Base-by-base conservation (phyloP, 2,888 invertebrate species). In the Catocala nupta region DNA sequence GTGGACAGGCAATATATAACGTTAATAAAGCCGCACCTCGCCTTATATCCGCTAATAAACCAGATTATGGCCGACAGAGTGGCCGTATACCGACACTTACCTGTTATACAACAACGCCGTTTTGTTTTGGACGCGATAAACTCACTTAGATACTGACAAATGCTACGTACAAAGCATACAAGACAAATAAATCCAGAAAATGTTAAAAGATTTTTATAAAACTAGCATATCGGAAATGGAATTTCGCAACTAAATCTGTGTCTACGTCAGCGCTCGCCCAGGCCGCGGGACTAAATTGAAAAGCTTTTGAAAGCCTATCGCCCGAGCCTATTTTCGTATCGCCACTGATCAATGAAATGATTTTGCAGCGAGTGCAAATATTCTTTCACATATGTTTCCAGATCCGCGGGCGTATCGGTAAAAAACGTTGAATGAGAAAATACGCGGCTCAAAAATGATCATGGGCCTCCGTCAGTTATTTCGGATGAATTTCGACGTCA, bases 11-110 rank as follows among this genome's bases (percentile, higher is more conserved):
- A 74, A 80, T 80, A 82, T 79, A 78, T 81, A 81, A 80, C 78
- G 78, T 79, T 85, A 86, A 85, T 88, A 87, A 86, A 84, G 78
- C 89, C 84, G 74, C 86, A 86, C 90, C 89, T 86, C 72, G 70
- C 76, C 81, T 84, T 82, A 80, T 79, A 74, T 70, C 79, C 77
- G 71, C 83, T 86, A 88, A 88, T 90, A 88, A 88, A 89, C 85
- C 70, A 80, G 81, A 84, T 87, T 86, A 88, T 80, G 68, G 76
- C 75, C 76, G 75, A 68, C 79, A 73, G 77, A 78, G 80, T 75
- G 77, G 61, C 77, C 73, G 62, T 68, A 59, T 50, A 55, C 59
- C 57, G 16, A 50, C 65, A 62, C 63, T 63, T 61, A 59, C 54
- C 50, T 55, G 43, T 49, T 60, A 57, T 44, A 45, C 43, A 69